These are phyloP conservation scores for Drosophila paramelanica DNA, from an alignment of 2,888 invertebrate genomes.

Conservation along the genomic window DNA sequence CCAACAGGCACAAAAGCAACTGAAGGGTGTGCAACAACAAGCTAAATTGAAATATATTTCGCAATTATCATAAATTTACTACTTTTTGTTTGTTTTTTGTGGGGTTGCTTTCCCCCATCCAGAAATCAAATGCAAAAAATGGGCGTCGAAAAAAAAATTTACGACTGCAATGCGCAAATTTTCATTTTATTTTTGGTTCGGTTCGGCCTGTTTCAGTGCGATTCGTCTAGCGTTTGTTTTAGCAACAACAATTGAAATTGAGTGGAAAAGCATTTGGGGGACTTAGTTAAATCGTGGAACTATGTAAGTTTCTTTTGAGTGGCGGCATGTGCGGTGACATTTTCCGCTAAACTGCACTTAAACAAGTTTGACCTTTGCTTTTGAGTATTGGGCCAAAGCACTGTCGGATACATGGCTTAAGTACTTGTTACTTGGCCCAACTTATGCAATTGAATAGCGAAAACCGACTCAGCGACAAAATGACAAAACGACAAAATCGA, in stretches of 20 bases:
- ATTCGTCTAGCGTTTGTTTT: constrained; percentile 27
- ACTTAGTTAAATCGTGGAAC: neutral
- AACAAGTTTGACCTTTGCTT: constrained; percentile 75
- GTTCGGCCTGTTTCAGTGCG: constrained; percentile 39
- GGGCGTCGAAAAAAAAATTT: constrained; percentile 51
- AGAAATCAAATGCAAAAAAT: constrained; percentile 28
- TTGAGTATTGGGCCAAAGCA: constrained; percentile 32
- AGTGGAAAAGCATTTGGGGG: constrained; percentile 69
- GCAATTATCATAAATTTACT: constrained; percentile 56
- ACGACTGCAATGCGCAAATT: constrained; percentile 75
- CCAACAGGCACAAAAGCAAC: neutral
- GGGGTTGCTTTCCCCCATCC: constrained; percentile 22
- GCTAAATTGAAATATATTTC: constrained; percentile 52
- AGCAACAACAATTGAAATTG: constrained; percentile 68
- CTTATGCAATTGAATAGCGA: constrained; percentile 60
- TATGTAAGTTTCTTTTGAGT: constrained; percentile 40
- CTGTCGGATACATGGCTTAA: constrained; percentile 51
- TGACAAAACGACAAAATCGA: constrained; percentile 40
- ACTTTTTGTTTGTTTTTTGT: constrained; percentile 26
- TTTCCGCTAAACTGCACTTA: constrained; percentile 66
- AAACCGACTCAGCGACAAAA: constrained; percentile 2
- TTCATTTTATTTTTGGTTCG: constrained; percentile 24
- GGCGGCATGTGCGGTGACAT: constrained; percentile 77
- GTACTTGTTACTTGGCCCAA: constrained; percentile 35
- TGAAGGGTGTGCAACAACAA: constrained; percentile 16